phyloP scores from a whole-genome alignment of 2,113 vertebrate species.

The Ammodytes dubius region DNA sequence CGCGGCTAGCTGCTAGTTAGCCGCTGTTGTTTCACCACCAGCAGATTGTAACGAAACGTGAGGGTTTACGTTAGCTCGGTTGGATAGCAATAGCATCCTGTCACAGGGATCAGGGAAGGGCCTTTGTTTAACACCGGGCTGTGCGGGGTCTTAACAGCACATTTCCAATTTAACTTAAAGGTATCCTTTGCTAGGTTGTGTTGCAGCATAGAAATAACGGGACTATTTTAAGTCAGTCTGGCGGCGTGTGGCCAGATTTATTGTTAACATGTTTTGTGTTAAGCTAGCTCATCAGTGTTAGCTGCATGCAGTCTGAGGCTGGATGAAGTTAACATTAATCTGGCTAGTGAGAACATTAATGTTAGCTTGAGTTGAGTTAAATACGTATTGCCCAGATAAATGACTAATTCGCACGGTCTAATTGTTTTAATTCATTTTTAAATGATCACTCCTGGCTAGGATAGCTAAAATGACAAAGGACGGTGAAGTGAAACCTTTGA shows the following conservation, averaged over 20 bases:
- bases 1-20: conserved; percentile 75
- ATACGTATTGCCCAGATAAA: conserved; percentile 12
- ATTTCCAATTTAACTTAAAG: conserved; percentile 13
- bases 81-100: conserved; percentile 76
- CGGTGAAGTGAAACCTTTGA: conserved; percentile 14
- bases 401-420: neutral
- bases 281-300: conserved; percentile 55
- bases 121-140: conserved; percentile 71
- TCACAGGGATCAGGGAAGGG: conserved; percentile 55
- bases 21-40: conserved; percentile 71
- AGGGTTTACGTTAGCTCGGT: conserved; percentile 62
- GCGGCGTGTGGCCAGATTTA: conserved; percentile 18
- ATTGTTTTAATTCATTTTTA: neutral
- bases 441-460: neutral
- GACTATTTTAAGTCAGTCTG: neutral
- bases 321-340: conserved; percentile 61
- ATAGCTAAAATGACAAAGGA: neutral
- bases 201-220: neutral
- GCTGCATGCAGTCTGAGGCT: conserved; percentile 56
- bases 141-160: conserved; percentile 19
- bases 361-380: conserved; percentile 45
- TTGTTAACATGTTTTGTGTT: conserved; percentile 46
- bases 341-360: conserved; percentile 41
- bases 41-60: conserved; percentile 52
- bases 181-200: conserved; percentile 14